These are phyloP conservation scores for Agelas oroides DNA, from an alignment of 37 sponge, comb jelly and placozoan species.

Conservation along the genomic window DNA sequence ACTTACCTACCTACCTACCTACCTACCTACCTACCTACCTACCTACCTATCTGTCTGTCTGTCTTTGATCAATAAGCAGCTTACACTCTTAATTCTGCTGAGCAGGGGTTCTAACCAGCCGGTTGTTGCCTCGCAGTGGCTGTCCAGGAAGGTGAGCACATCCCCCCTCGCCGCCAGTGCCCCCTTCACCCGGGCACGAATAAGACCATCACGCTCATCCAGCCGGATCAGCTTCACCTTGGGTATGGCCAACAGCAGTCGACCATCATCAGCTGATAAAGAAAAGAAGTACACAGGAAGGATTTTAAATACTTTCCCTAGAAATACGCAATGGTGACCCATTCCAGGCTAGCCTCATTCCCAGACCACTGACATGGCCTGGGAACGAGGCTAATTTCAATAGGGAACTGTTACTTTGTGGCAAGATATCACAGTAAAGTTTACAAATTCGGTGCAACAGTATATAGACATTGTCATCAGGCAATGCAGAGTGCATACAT, in stretches of 20 bases:
- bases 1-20: no score
- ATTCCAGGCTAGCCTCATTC: no score
- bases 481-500: no score
- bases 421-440: no score
- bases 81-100: constrained; percentile 50
- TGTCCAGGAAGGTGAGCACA: constrained; percentile 91
- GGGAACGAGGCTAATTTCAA: no score
- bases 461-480: no score
- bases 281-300: no score
- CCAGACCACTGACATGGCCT: no score
- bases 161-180: constrained; percentile 63
- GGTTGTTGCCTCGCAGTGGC: constrained; percentile 85
- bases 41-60: not conserved
- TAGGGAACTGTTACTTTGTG: no score
- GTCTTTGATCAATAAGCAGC: no score
- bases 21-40: no score
- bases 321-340: not conserved
- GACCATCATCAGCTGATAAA: constrained; percentile 55
- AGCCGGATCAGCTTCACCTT: constrained; percentile 75
- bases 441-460: no score
- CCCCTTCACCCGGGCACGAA: constrained; percentile 81
- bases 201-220: constrained; percentile 74
- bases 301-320: not conserved
- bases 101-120: constrained; percentile 89
- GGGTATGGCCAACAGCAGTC: constrained; percentile 62